Percentiles rank a stretch among this genome's conserved stretches.
Conservation (phyloP, 1,140 invertebrate genomes). For the Aphaenogaster floridana region DNA sequence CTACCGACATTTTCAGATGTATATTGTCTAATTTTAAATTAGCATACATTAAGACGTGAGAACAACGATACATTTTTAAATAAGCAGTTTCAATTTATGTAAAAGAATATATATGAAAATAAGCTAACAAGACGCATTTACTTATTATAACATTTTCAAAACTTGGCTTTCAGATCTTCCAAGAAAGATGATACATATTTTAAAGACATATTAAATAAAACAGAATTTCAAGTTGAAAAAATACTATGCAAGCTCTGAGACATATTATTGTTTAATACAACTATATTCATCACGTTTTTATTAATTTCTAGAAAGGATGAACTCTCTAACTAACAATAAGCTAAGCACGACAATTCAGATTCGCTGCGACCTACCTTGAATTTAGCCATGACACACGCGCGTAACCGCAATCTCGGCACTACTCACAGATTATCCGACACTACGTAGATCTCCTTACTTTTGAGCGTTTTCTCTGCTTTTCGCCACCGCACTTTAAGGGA, state of each 20-base stretch:
- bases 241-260: background rate
- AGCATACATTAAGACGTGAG: background rate
- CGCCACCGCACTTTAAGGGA: conserved; percentile 64
- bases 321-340: background rate
- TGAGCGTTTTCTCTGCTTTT: conserved; percentile 22
- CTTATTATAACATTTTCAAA: background rate
- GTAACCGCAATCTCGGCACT: conserved; percentile 70
- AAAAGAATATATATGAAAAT: background rate
- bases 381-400: conserved; percentile 81
- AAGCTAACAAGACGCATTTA: background rate
- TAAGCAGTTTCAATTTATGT: background rate
- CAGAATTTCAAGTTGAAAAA: conserved; percentile 17
- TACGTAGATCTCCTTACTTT: background rate
- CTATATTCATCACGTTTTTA: background rate
- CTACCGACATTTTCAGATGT: background rate
- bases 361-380: conserved; percentile 79
- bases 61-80: background rate
- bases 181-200: background rate
- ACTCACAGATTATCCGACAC: conserved; percentile 66
- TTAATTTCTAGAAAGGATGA: conserved; percentile 1
- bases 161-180: background rate
- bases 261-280: background rate
- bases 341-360: background rate
- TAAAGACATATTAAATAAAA: background rate
- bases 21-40: background rate